Evolutionary conservation across 2,888 invertebrate genomes (phyloP).

Genomic region (Didymodactylos carnosus): DNA sequence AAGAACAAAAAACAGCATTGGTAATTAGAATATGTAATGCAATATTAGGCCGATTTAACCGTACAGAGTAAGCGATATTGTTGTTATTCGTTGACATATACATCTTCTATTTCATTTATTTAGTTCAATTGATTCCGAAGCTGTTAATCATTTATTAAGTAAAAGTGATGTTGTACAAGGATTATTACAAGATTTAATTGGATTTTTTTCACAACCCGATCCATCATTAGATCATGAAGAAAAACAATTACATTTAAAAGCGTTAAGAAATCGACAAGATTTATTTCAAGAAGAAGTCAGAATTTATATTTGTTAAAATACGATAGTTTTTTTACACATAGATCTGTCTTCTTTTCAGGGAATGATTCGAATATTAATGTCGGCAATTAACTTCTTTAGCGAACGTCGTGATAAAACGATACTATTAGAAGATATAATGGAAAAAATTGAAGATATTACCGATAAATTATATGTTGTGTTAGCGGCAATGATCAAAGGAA

Average conservation of each 20-base stretch:
- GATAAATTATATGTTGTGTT: slow-evolving; percentile 27
- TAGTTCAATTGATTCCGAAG: not conserved
- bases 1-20: slow-evolving; percentile 88
- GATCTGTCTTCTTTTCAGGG: not conserved
- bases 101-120: not conserved
- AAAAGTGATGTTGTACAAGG: not conserved
- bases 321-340: slow-evolving; percentile 67
- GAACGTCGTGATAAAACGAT: not conserved
- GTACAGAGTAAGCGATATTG: not conserved
- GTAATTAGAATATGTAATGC: slow-evolving; percentile 87
- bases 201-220: slow-evolving; percentile 94
- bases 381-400: not conserved
- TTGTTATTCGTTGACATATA: too few species aligned
- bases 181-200: slow-evolving; percentile 78
- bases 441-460: slow-evolving; percentile 13
- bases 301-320: too few species aligned
- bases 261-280: slow-evolving; percentile 87
- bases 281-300: slow-evolving; percentile 98
- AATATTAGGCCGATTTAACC: not conserved
- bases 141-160: not conserved
- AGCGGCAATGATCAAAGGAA: slow-evolving; percentile 97
- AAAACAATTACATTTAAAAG: slow-evolving; percentile 81
- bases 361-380: not conserved
- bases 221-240: slow-evolving; percentile 98
- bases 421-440: slow-evolving; percentile 4